phyloP scores from a whole-genome alignment of 2,888 invertebrate genomes.

The Drosophila siamana region DNA sequence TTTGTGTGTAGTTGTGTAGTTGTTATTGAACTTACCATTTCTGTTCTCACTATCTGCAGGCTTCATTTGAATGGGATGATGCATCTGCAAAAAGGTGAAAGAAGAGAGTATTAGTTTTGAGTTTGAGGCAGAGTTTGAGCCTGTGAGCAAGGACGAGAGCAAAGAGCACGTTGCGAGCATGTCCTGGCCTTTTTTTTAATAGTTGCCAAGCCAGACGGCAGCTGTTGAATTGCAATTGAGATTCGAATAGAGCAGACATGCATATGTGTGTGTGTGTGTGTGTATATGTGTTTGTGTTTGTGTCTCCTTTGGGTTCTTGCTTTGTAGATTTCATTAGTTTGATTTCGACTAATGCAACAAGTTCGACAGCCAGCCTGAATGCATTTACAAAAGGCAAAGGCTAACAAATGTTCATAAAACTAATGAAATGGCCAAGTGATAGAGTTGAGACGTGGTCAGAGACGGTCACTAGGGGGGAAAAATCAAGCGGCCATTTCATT shows the following conservation, averaged over 20 bases:
- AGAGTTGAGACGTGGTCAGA: neutral
- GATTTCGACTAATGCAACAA: constrained; percentile 52
- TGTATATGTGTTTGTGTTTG: neutral
- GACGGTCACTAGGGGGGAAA: constrained; percentile 3
- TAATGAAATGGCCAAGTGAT: constrained; percentile 53
- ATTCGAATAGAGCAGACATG: constrained; percentile 13
- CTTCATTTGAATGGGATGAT: constrained; percentile 99
- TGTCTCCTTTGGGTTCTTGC: constrained; percentile 13
- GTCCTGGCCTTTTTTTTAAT: constrained; percentile 41
- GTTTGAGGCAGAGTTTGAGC: constrained; percentile 6
- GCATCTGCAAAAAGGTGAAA: constrained; percentile 92
- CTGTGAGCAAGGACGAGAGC: constrained; percentile 27
- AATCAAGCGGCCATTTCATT: constrained; percentile 67
- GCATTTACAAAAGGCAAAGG: constrained; percentile 42
- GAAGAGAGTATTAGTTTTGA: constrained; percentile 13
- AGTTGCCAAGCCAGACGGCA: constrained; percentile 37
- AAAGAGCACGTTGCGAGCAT: constrained; percentile 28
- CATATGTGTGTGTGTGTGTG: constrained; percentile 13
- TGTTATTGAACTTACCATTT: constrained; percentile 92
- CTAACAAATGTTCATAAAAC: constrained; percentile 60
- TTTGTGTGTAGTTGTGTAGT: neutral
- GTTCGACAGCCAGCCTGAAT: constrained; percentile 36
- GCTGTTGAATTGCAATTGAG: constrained; percentile 46
- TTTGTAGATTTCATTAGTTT: constrained; percentile 60
- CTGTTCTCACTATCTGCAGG: constrained; percentile 99